phyloP scores from a whole-genome alignment of 2,113 vertebrate genomes.

The Thomomys bottae region DNA sequence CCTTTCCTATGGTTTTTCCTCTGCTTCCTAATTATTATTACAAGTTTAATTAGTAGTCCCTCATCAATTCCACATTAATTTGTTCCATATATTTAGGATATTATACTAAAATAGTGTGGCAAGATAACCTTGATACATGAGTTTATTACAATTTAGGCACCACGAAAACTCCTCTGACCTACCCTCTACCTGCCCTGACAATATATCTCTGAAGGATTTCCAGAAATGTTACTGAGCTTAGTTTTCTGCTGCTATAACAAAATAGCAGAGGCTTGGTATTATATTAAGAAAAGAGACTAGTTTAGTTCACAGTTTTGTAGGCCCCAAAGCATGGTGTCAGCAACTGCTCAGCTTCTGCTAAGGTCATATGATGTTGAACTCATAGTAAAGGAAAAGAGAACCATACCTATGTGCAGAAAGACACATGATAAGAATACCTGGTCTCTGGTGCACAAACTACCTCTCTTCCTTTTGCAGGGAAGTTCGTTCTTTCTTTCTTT shows the following conservation, averaged over 20 bases:
- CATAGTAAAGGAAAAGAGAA: neutral
- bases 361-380: neutral
- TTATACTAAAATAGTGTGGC: slow-evolving; percentile 42
- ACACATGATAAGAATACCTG: neutral
- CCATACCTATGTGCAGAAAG: neutral
- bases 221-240: neutral
- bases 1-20: slow-evolving; percentile 77
- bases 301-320: neutral
- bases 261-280: neutral
- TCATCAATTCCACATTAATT: slow-evolving; percentile 75
- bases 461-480: neutral
- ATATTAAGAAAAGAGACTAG: neutral
- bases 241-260: neutral
- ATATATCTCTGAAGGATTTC: slow-evolving; percentile 52
- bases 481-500: neutral
- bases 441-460: neutral
- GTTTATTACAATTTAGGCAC: slow-evolving; percentile 77
- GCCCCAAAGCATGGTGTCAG: neutral
- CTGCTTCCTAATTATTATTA: slow-evolving; percentile 80
- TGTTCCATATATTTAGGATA: slow-evolving; percentile 76
- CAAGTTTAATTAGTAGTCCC: slow-evolving; percentile 82
- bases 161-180: slow-evolving; percentile 76
- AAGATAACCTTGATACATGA: slow-evolving; percentile 54
- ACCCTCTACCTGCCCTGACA: slow-evolving; percentile 69
- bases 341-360: neutral